These are phyloP conservation scores for Sigmodon hispidus DNA, from an alignment of 2,113 vertebrate genomes.

Conservation along the genomic window DNA sequence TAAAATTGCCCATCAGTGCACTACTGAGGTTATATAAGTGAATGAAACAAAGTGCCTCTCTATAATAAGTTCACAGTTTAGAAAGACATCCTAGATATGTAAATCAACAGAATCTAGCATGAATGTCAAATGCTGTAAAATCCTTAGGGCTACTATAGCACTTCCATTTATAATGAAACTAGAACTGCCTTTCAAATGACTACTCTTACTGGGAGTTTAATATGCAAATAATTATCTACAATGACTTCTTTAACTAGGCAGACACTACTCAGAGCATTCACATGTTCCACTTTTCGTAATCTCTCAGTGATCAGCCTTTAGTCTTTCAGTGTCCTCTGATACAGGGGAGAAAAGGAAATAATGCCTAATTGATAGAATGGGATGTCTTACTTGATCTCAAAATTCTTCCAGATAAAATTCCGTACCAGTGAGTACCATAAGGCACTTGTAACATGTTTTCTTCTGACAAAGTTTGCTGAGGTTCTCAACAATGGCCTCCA, in stretches of 20 bases:
- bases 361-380: not conserved
- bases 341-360: not conserved
- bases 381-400: slow-evolving; percentile 7
- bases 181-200: slow-evolving; percentile 49
- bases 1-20: not conserved
- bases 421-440: not conserved
- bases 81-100: not conserved
- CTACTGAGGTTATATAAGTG: slow-evolving; percentile 20
- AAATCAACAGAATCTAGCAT: not conserved
- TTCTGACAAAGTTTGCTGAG: not conserved
- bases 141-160: not conserved
- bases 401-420: not conserved
- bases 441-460: not conserved
- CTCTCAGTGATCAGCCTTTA: not conserved
- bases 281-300: not conserved
- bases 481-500: not conserved
- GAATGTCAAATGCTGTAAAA: slow-evolving; percentile 47
- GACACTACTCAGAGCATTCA: not conserved
- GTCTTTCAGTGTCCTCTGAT: not conserved
- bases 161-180: slow-evolving; percentile 15
- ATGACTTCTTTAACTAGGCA: not conserved
- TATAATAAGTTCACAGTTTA: slow-evolving; percentile 40
- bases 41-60: not conserved
- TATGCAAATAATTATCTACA: not conserved
- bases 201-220: not conserved